Evolutionary conservation across 2,113 vertebrate genomes (phyloP).

Genomic region (Bujurquina vittata): DNA sequence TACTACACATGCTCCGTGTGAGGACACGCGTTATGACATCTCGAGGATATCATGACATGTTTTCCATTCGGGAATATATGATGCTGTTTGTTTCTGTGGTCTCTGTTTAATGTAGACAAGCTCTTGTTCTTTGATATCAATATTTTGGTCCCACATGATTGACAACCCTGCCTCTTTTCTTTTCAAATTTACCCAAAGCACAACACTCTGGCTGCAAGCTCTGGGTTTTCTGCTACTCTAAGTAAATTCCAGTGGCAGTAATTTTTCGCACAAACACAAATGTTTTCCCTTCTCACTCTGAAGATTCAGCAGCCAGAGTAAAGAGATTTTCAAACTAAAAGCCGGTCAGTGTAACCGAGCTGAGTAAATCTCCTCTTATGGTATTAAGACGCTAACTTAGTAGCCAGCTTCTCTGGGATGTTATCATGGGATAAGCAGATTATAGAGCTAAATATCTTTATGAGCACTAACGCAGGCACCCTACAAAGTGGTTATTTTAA

Average conservation of each 20-base stretch:
- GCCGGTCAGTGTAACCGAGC: conserved; percentile 63
- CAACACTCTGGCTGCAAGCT: conserved; percentile 24
- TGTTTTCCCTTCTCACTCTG: background rate
- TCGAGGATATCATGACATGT: background rate
- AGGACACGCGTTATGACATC: background rate
- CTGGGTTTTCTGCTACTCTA: background rate
- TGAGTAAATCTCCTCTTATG: conserved; percentile 71
- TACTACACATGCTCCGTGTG: background rate
- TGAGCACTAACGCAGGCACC: conserved; percentile 39
- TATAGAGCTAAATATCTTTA: conserved; percentile 64
- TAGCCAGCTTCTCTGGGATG: conserved; percentile 56
- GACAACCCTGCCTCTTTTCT: conserved; percentile 14
- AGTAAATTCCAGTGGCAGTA: conserved; percentile 24
- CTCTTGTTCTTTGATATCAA: conserved; percentile 27
- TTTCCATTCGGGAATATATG: background rate
- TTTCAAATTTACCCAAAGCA: background rate
- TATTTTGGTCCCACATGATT: conserved; percentile 38
- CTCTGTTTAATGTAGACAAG: conserved; percentile 29
- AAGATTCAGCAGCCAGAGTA: conserved; percentile 30
- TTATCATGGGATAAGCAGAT: conserved; percentile 68
- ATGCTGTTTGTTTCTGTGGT: conserved; percentile 17
- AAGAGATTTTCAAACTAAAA: conserved; percentile 54
- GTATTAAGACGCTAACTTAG: conserved; percentile 65
- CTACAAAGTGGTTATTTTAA: conserved; percentile 47
- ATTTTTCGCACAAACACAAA: conserved; percentile 47